Evolutionary conservation across 1,140 invertebrate species (phyloP), one percentile per base, ranked within the genome.

Genomic region (Goniozus legneri): DNA sequence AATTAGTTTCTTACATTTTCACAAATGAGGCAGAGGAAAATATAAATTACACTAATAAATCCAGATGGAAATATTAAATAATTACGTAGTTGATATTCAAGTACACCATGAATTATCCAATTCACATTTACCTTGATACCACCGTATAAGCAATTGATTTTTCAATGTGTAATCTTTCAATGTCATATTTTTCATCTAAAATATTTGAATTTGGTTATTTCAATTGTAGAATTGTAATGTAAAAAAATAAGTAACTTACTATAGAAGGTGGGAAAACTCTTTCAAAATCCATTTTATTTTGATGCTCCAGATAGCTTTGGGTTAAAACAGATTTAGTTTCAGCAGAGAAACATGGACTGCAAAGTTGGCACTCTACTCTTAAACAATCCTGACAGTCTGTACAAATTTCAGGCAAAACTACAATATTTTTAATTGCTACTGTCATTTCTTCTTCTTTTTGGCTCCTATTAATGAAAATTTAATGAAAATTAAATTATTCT

Each of bases 81-180:
- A 37, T 31, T 44, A 14, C 27, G 14, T 16, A 10, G 8, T 40
- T 33, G 12, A n/a, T 45, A 52, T 46, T 62, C 34, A 73, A 60
- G 57, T 74, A 57, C 89, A 93, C 86, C 88, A 92, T 14, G 81
- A 77, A 14, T 62, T 38, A 65, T 92, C 88, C 37, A 80, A 59
- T 46, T 84, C 75, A 65, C 91, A 94, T 75, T 92, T 92, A 21
- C 87, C 89, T 73, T 86, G 79, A 61, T 88, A 91, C 91, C 91
- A 94, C 50, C 83, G 65, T 45, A 84, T 79, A 57, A 89, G 83
- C 20, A 90, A 65, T 62, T 82, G 78, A 71, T 89, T 89, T 52
- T 77, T 77, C 43, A 79, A 61, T 14, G 79, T 79, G 31, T 81
- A 79, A 22, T 78, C 64, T 31, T 79, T 73, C 16, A 78, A 52